phyloP scores from a whole-genome alignment of 2,888 invertebrate genomes.

The Caenorhabditis wallacei region DNA sequence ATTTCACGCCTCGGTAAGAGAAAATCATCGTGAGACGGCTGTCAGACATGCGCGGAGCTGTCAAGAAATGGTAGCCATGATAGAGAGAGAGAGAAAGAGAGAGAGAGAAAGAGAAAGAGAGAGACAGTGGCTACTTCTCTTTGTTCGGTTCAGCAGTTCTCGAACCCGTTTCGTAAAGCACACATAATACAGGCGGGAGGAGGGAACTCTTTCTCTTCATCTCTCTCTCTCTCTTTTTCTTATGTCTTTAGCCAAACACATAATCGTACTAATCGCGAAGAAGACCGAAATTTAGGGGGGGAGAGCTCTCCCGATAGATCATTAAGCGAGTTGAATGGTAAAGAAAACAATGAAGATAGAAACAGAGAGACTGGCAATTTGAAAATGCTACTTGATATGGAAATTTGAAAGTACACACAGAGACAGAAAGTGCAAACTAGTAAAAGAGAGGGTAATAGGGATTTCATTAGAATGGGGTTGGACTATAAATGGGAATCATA shows the following conservation, averaged over 20 bases:
- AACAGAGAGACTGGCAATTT: constrained; percentile 39
- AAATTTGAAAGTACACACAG: background rate
- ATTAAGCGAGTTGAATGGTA: constrained; percentile 54
- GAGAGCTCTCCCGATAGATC: constrained; percentile 40
- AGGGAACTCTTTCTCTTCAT: constrained; percentile 4
- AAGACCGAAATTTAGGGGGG: constrained; percentile 30
- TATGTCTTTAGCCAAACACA: constrained; percentile 65
- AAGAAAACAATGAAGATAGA: constrained; percentile 33
- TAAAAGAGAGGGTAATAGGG: background rate
- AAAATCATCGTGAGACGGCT: constrained; percentile 55
- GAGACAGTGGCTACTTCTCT: constrained; percentile 30
- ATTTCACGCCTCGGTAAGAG: constrained; percentile 20
- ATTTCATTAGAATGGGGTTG: no score
- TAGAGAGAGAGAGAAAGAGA: background rate
- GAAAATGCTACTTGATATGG: constrained; percentile 49
- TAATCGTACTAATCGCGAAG: constrained; percentile 72
- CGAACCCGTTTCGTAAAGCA: constrained; percentile 64
- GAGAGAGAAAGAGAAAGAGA: background rate
- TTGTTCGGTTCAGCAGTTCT: constrained; percentile 66
- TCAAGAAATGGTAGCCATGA: constrained; percentile 44
- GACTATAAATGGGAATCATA: no score
- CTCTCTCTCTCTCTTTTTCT: background rate
- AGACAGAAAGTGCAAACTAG: background rate
- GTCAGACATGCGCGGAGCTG: constrained; percentile 63
- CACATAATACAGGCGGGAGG: constrained; percentile 49